Base-by-base conservation (phyloP, 1,140 invertebrate genomes). In the Saccostrea echinata region DNA sequence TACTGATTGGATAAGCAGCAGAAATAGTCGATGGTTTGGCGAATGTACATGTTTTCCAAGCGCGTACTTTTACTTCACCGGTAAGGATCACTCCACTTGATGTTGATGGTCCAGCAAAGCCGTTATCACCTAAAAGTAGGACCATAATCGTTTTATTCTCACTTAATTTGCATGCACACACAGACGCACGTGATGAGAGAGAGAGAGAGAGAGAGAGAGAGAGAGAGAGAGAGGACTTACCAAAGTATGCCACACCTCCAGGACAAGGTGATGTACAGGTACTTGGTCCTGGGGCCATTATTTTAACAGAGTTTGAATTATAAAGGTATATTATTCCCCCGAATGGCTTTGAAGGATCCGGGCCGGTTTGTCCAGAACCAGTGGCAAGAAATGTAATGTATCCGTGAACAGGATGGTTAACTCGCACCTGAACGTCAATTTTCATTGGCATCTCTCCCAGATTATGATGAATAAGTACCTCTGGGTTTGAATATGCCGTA, bases 321-420 rank as follows among this genome's bases (percentile, higher is more conserved):
- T 86, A 89, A 33, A 86, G 76, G n/a, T 89, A 89, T 11, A 89
- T 81, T 1, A 89, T 83, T 35, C 88, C 88, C 3, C 88, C 88
- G 33, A 52, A 89, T 18, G 24, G 55, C 35, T 71, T 68, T 21
- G 11, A n/a, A 4, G 27, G 83, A 35, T 84, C 27, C 51, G 18
- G 51, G 12, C 85, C 82, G 11, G 51, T 52, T 21, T 89, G 88
- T 30, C 81, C 88, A 3, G 88, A 89, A 27, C 64, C 82, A 24
- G 68, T 43, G 1, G 88, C 88, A n/a, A 71, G 51, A 33, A 89
- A 86, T 18, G 84, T 87, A 30, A 81, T 16, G 27, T 27, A n/a
- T 2, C 84, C 55, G 16, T 68, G 53, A n/a, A 21, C 35, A 4
- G 55, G 33, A 16, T 88, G 84, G n/a, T 3, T 68, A 11, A 89